Evolutionary conservation across 1,140 invertebrate species (phyloP).

Genomic region (Drosophila elegans): DNA sequence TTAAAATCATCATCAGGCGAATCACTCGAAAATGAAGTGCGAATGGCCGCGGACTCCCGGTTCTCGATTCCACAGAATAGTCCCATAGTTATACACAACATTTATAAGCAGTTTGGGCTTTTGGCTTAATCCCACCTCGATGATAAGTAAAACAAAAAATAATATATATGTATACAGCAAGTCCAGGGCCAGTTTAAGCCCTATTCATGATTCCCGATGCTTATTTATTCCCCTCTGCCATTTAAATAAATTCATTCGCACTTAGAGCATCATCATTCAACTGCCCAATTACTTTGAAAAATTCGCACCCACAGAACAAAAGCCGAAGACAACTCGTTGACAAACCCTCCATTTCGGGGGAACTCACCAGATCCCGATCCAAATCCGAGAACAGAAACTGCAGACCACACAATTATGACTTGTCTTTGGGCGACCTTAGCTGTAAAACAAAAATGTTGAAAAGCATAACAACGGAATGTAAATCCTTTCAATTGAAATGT

Average conservation of each 20-base stretch:
- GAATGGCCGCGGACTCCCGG: conserved; percentile 4
- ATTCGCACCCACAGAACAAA: not conserved
- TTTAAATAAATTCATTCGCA: not conserved
- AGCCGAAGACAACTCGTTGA: conserved; percentile 18
- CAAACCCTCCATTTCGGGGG: conserved; percentile 4
- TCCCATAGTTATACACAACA: not conserved
- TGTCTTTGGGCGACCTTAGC: conserved; percentile 58
- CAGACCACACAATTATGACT: conserved; percentile 73
- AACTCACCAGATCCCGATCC: not conserved
- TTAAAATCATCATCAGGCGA: conserved; percentile 13
- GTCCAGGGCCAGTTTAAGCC: not conserved
- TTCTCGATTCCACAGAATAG: too few species aligned
- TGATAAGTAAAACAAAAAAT: too few species aligned
- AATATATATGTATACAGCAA: not conserved
- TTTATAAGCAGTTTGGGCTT: not conserved
- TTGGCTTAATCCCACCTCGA: too few species aligned
- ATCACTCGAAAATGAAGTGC: conserved; percentile 26
- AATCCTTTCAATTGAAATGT: conserved; percentile 82
- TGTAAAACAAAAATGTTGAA: conserved; percentile 79
- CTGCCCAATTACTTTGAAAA: conserved; percentile 14
- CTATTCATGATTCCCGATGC: not conserved
- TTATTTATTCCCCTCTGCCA: not conserved
- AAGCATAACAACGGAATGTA: conserved; percentile 79
- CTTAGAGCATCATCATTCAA: conserved; percentile 7
- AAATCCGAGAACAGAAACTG: conserved; percentile 9